Evolutionary conservation across 1,140 invertebrate genomes (phyloP), one percentile per base, ranked within the genome.

Genomic region (Microplitis mediator): DNA sequence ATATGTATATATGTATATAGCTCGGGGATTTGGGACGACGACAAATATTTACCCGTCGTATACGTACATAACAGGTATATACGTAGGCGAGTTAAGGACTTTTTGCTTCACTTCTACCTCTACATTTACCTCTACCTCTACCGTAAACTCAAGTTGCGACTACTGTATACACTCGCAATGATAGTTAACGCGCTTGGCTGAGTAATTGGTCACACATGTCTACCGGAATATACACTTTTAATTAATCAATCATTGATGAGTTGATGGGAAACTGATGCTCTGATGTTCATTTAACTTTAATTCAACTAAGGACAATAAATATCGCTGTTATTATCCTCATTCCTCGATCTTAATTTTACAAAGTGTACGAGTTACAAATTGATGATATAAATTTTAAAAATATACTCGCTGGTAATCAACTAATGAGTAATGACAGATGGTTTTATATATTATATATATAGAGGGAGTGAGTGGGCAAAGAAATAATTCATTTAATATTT

Each of bases 201-300:
- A 34, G 54, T 72, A 72, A 72, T 72, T 72, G 71, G 71, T 72
- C 64, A 72, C 63, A 72, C 71, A 72, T 72, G 71, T 72, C 56
- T 13, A 64, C 32, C 31, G 54, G 58, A 16, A 60, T 32, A 58
- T 72, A 50, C 52, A 67, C 61, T 67, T 67, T 60, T 39, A 16
- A 54, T 66, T 68, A 31, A 68, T 58, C 45, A 34, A 9, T 58
- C 34, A n/a, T 51, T 9, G 14, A 34, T 11, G 14, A 16, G 58
- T 9, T 32, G 4, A 31, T 23, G 8, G 3, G 39, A 45, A 23
- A 23, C 23, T 23, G 23, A 23, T 23, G 23, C 23, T 23, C 23
- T 23, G n/a, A n/a, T n/a, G 23, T 23, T 23, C 23, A 23, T 23
- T 23, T 23, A 23, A 23, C 23, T 23, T 23, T 23, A 23, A 23